These are phyloP conservation scores for Morelia viridis DNA, from an alignment of 2,797 vertebrate genomes.

Conservation along the genomic window DNA sequence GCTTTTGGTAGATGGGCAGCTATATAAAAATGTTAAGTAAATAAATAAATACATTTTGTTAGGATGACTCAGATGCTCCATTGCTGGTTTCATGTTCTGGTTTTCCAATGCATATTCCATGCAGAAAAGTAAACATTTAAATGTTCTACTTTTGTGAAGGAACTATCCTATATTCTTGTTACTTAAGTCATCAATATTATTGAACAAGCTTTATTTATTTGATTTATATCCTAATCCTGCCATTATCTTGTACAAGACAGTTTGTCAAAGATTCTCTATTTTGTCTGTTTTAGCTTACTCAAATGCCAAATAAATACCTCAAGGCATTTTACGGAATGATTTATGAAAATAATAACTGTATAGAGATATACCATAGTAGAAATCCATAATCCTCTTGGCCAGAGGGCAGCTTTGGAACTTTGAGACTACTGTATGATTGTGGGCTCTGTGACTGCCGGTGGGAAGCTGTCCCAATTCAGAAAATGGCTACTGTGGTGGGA, in stretches of 20 bases:
- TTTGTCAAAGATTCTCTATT: neutral
- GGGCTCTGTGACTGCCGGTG: too few relatives aligned
- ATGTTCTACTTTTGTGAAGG: slow-evolving; percentile 4
- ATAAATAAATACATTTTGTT: neutral
- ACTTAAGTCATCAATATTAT: neutral
- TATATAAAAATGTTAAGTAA: too few relatives aligned
- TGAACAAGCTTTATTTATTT: neutral
- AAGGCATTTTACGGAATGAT: neutral
- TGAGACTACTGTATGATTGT: too few relatives aligned
- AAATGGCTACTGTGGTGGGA: too few relatives aligned
- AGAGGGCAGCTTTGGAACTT: too few relatives aligned
- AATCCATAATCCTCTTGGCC: too few relatives aligned
- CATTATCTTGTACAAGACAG: neutral
- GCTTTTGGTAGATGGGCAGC: too few relatives aligned
- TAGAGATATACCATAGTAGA: too few relatives aligned
- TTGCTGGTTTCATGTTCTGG: neutral
- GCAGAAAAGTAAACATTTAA: slow-evolving; percentile 3
- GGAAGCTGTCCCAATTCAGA: too few relatives aligned
- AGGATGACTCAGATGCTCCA: neutral
- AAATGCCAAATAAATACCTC: neutral
- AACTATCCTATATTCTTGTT: neutral
- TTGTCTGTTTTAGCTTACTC: neutral
- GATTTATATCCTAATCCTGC: neutral
- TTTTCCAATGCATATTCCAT: slow-evolving; percentile 35
- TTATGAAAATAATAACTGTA: neutral